These are phyloP conservation scores for Poecilia picta DNA, from an alignment of 2,797 vertebrate genomes.

Conservation along the genomic window DNA sequence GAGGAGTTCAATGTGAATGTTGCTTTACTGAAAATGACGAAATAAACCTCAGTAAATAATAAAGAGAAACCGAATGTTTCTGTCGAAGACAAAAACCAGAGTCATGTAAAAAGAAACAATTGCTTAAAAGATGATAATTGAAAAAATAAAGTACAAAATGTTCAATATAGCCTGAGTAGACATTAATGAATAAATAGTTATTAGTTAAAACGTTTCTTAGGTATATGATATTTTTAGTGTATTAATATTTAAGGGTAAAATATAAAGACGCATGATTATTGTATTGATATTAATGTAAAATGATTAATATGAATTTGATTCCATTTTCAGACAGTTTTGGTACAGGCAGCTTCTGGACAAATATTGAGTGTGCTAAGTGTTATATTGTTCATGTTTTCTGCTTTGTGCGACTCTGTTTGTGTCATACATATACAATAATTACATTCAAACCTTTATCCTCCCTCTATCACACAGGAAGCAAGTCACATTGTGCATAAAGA, in stretches of 20 bases:
- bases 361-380: neutral
- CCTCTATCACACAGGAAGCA: constrained; percentile 12
- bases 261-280: neutral
- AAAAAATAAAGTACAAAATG: neutral
- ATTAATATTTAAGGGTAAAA: neutral
- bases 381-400: neutral
- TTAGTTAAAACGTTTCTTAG: neutral
- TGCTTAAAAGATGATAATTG: neutral
- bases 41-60: neutral
- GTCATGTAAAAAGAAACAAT: neutral
- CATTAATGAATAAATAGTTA: neutral
- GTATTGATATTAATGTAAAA: neutral
- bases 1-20: neutral
- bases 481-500: neutral
- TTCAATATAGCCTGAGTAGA: neutral
- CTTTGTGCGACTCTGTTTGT: neutral
- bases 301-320: neutral
- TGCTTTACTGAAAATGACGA: neutral
- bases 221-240: neutral
- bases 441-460: neutral
- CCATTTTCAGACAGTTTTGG: neutral
- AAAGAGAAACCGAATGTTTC: neutral
- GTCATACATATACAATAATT: constrained; percentile 10
- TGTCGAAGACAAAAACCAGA: neutral
- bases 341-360: neutral